These are phyloP conservation scores for Castor canadensis DNA, from an alignment of 2,113 vertebrate species.

Conservation along the genomic window DNA sequence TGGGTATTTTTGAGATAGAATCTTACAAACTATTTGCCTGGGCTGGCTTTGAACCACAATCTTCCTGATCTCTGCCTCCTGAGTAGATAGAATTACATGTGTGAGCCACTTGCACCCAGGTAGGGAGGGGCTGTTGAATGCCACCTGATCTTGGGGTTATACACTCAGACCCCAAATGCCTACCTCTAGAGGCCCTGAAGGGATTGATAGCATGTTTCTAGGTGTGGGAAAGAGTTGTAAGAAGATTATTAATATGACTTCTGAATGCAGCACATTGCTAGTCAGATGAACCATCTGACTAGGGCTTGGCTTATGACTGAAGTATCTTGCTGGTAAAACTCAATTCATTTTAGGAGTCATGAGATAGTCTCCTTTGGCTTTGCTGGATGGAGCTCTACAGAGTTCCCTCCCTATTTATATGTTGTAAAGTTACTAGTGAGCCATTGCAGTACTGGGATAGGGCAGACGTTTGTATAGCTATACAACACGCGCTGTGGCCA, in stretches of 20 bases:
- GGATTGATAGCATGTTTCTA: not conserved
- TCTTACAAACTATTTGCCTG: too few relatives aligned
- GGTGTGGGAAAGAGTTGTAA: not conserved
- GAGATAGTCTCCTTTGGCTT: not conserved
- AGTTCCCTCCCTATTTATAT: not conserved
- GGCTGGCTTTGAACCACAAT: too few relatives aligned
- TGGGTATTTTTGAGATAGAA: too few relatives aligned
- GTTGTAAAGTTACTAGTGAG: not conserved
- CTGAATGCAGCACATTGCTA: not conserved
- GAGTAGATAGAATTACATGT: too few relatives aligned
- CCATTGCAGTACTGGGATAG: not conserved
- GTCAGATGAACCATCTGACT: not conserved
- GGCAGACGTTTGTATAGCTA: not conserved
- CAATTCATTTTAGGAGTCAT: conserved; percentile 24
- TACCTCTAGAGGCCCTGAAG: not conserved
- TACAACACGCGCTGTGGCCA: accelerated
- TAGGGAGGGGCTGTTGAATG: not conserved
- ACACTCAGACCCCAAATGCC: not conserved
- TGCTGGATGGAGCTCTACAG: not conserved
- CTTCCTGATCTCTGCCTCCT: too few relatives aligned
- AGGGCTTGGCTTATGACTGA: conserved; percentile 7
- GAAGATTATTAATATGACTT: not conserved
- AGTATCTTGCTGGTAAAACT: not conserved
- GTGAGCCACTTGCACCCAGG: too few relatives aligned
- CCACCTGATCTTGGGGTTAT: not conserved